Conservation (phyloP, 2,113 vertebrate genomes). For the Gymnarchus niloticus region DNA sequence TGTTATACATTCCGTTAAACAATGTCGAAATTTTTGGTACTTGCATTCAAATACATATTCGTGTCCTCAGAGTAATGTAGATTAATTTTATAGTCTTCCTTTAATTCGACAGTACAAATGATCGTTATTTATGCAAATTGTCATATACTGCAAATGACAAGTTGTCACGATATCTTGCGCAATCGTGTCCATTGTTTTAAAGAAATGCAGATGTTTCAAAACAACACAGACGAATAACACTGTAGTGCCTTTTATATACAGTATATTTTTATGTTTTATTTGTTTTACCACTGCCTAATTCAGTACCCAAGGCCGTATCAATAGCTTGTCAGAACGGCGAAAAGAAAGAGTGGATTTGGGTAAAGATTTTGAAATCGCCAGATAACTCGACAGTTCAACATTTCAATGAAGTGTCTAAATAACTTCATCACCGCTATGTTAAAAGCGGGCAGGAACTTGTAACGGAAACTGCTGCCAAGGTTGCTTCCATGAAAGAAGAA, state of each 20-base stretch:
- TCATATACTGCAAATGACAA: not conserved
- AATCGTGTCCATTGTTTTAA: slow-evolving; percentile 4
- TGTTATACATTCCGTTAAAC: not conserved
- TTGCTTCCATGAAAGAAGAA: not conserved
- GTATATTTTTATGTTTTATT: not conserved
- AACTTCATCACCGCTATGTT: not conserved
- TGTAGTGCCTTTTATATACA: not conserved
- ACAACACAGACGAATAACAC: slow-evolving; percentile 1
- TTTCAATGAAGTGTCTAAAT: not conserved
- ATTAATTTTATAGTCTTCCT: not conserved
- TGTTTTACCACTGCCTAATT: not conserved
- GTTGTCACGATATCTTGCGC: slow-evolving; percentile 14
- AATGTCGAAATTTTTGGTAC: not conserved
- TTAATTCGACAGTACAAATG: not conserved
- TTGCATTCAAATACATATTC: not conserved
- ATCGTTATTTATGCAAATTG: not conserved
- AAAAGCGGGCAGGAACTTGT: not conserved
- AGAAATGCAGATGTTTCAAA: not conserved
- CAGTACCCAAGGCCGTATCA: not conserved
- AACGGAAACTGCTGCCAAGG: not conserved
- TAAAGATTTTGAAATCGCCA: not conserved
- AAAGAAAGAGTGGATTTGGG: not conserved
- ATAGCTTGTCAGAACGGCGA: not conserved
- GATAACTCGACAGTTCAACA: not conserved
- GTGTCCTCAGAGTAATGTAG: not conserved